Evolutionary conservation across 1,140 invertebrate genomes (phyloP), one percentile per base, ranked within the genome.

Genomic region (Pseudomyrmex gracilis): DNA sequence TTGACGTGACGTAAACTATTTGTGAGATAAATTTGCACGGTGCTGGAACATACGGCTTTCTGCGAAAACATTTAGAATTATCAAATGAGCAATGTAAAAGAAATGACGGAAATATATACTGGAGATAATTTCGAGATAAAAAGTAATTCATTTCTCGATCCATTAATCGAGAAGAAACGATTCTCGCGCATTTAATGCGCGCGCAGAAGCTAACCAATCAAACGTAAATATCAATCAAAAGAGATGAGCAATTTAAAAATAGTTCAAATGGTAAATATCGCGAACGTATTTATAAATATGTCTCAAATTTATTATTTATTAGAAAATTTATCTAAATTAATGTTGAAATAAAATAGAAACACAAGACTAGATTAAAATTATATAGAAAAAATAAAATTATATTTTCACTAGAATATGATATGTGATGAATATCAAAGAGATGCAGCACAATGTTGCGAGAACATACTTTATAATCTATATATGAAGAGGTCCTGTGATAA

Each of bases 1-100:
- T 20, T 43, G 61, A 71, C 43, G 22, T 34, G 24, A 57, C 24
- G 22, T 80, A 20, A 66, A 15, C 60, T 34, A 15, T 15, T 64
- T 8, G 53, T 17, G 4, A 60, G 22, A 71, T 78, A 58, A 80
- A 71, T 55, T 70, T 45, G 47, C 66, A 58, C 12, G 5, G 15
- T 57, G 15, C 43, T 47, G 5, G 34, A 34, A 34, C 7, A 34
- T 34, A 34, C 3, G 34, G 34, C 5, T 34, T 34, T 34, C 34
- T 34, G 34, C 34, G 0, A 34, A 34, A 34, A 34, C 34, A 34
- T 34, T 34, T 34, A 34, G 34, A 34, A 34, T 5, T 34, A 34
- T 34, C 7, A 34, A 34, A 34, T 34, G 34, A 34, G 34, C 34
- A 34, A 34, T 34, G 34, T 34, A 34, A 34, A 34, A 34, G n/a